Conservation (phyloP, 2,797 vertebrate species). For the Trachops cirrhosus region DNA sequence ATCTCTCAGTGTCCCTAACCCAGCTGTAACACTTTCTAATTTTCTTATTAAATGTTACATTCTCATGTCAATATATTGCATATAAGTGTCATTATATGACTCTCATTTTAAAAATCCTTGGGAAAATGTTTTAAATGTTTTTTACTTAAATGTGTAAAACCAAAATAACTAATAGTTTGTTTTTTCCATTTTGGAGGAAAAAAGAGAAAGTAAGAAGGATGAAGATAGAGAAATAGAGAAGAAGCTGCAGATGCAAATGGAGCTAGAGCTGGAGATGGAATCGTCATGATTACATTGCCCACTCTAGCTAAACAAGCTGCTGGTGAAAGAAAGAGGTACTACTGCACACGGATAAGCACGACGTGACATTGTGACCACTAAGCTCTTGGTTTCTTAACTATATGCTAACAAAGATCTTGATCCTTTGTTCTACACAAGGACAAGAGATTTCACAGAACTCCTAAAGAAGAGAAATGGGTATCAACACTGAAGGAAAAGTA, state of each 20-base stretch:
- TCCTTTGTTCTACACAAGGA: background rate
- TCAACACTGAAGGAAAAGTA: background rate
- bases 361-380: background rate
- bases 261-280: background rate
- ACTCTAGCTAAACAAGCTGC: background rate
- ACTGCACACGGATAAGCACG: background rate
- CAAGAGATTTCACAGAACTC: background rate
- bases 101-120: background rate
- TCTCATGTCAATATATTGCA: background rate
- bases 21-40: background rate
- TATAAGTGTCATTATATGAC: background rate
- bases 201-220: background rate
- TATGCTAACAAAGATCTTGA: background rate
- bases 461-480: background rate
- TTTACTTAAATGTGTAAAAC: background rate
- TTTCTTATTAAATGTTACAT: background rate
- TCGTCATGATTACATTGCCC: no score
- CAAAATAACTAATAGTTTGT: background rate
- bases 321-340: background rate
- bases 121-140: background rate
- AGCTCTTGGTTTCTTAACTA: background rate
- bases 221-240: background rate
- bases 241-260: background rate
- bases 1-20: background rate
- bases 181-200: background rate